phyloP scores from a whole-genome alignment of 1,140 invertebrate genomes.

The Ceratoteleas bidentatus region DNA sequence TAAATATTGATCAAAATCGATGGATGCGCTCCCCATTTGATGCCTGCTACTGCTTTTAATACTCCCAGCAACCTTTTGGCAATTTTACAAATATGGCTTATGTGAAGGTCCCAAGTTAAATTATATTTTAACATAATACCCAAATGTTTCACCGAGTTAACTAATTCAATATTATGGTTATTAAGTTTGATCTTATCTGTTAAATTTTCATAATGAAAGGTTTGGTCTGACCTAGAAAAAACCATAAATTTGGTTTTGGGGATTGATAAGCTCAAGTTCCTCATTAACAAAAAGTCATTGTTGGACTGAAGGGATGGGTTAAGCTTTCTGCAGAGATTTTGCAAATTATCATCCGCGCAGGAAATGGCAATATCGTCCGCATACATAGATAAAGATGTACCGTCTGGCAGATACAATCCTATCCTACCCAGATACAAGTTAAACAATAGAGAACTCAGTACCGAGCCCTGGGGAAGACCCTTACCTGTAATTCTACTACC shows the following conservation, averaged over 20 bases:
- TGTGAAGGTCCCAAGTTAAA: neutral
- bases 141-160: neutral
- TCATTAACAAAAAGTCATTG: neutral
- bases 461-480: too few species aligned
- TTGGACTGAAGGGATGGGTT: neutral
- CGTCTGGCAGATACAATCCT: neutral
- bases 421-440: conserved; percentile 17
- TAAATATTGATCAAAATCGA: neutral
- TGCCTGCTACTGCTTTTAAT: neutral
- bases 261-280: too few species aligned
- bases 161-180: neutral
- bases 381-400: conserved; percentile 20
- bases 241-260: too few species aligned
- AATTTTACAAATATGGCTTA: neutral
- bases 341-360: neutral
- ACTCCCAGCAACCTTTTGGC: neutral
- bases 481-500: too few species aligned
- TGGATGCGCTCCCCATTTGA: neutral
- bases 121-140: neutral
- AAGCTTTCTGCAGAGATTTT: neutral
- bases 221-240: too few species aligned
- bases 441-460: too few species aligned
- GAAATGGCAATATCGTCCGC: conserved; percentile 45
- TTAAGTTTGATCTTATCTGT: too few species aligned
- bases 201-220: too few species aligned